Conservation (phyloP, 2,797 vertebrate genomes). For the Spheniscus humboldti region DNA sequence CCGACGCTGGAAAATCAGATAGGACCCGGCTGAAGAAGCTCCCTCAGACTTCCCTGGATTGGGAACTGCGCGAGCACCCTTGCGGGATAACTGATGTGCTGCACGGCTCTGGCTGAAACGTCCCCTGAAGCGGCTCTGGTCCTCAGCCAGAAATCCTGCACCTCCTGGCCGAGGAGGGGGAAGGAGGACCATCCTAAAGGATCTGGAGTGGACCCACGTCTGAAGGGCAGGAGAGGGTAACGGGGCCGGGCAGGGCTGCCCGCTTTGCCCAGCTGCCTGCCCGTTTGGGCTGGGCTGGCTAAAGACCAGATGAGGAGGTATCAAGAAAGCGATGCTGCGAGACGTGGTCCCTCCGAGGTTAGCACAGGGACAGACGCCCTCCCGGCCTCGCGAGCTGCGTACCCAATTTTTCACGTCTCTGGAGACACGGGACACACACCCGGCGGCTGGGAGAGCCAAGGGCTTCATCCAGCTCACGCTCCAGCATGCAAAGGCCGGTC, state of each 20-base stretch:
- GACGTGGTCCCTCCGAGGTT: not conserved
- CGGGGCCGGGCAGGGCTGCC: not conserved
- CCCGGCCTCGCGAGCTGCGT: accelerated
- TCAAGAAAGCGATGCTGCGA: not conserved
- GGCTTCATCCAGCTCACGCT: not conserved
- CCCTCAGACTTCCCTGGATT: not conserved
- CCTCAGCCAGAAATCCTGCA: not conserved
- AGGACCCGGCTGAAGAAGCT: not conserved
- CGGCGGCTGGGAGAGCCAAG: not conserved
- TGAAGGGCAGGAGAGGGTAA: not conserved
- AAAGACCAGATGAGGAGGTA: not conserved
- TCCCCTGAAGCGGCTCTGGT: not conserved
- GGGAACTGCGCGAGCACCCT: not conserved
- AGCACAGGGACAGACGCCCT: accelerated
- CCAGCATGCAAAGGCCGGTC: not conserved
- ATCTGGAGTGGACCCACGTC: not conserved
- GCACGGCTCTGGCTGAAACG: accelerated
- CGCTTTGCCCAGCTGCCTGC: not conserved
- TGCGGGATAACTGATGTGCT: not conserved
- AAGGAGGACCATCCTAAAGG: not conserved
- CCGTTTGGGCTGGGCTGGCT: not conserved
- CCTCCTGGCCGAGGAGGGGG: not conserved
- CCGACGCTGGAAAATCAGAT: not conserved
- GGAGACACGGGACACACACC: not conserved
- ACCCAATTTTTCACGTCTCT: not conserved